Conservation (phyloP, 2,113 vertebrate genomes). For the Brachionichthys hirsutus region DNA sequence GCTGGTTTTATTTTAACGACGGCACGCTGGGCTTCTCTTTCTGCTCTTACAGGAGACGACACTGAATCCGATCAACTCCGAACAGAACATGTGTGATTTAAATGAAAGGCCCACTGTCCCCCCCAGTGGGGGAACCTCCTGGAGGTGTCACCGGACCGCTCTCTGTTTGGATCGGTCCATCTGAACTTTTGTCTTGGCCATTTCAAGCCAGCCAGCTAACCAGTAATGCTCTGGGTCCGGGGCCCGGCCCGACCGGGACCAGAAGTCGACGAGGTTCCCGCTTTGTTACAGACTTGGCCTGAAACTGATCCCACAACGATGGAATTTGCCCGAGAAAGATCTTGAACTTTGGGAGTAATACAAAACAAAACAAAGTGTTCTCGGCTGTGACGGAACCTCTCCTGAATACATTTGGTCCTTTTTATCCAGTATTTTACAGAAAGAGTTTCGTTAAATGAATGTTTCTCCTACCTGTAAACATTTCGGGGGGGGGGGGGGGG, state of each 20-base stretch:
- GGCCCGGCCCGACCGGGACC: too few species aligned
- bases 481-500: slow-evolving; percentile 41
- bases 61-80: slow-evolving; percentile 54
- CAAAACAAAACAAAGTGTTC: background rate
- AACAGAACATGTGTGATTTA: slow-evolving; percentile 44
- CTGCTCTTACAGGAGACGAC: slow-evolving; percentile 61
- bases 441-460: slow-evolving; percentile 49
- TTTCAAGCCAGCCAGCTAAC: slow-evolving; percentile 32
- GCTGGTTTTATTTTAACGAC: too few species aligned
- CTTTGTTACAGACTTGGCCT: slow-evolving; percentile 17
- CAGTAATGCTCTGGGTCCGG: too few species aligned
- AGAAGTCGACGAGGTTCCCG: background rate
- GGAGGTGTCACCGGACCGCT: background rate
- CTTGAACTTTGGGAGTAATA: slow-evolving; percentile 3
- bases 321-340: slow-evolving; percentile 11
- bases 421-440: slow-evolving; percentile 55
- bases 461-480: slow-evolving; percentile 53
- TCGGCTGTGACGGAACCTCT: slow-evolving; percentile 43
- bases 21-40: too few species aligned
- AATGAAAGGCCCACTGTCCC: slow-evolving; percentile 22
- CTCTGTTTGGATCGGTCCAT: slow-evolving; percentile 22
- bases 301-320: slow-evolving; percentile 20
- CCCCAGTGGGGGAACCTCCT: slow-evolving; percentile 10
- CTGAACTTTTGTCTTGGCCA: slow-evolving; percentile 15
- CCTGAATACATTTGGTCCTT: slow-evolving; percentile 24